These are phyloP conservation scores for Helicorthomorpha holstii DNA, from an alignment of 1,140 invertebrate species.

Conservation along the genomic window DNA sequence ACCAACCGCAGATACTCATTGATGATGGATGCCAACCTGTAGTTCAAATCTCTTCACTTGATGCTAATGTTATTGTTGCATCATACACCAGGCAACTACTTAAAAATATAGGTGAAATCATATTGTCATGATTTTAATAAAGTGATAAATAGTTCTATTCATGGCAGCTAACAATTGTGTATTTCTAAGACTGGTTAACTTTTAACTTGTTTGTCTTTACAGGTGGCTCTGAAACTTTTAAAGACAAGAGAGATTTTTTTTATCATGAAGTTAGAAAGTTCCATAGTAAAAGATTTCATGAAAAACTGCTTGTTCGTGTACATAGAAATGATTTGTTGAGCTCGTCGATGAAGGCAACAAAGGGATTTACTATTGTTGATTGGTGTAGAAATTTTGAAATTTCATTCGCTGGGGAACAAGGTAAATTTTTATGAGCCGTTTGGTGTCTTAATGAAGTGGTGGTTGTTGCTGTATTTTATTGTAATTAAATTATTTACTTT, in stretches of 20 bases:
- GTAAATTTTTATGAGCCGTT: too few species aligned
- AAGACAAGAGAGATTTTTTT: slow-evolving; percentile 89
- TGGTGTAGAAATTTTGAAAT: slow-evolving; percentile 91
- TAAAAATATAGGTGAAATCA: slow-evolving; percentile 65
- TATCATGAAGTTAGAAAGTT: slow-evolving; percentile 78
- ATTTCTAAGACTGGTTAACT: neutral
- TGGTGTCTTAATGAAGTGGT: too few species aligned
- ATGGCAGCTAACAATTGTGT: neutral
- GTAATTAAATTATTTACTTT: slow-evolving; percentile 4
- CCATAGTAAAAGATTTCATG: slow-evolving; percentile 66
- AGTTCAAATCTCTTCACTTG: slow-evolving; percentile 58
- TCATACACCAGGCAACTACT: slow-evolving; percentile 80
- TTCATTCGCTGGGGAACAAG: slow-evolving; percentile 76
- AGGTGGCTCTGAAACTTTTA: slow-evolving; percentile 83
- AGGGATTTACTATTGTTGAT: slow-evolving; percentile 56
- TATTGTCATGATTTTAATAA: too few species aligned
- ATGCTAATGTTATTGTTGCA: slow-evolving; percentile 76
- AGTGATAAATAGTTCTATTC: neutral
- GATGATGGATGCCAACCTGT: slow-evolving; percentile 80
- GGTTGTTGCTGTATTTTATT: neutral
- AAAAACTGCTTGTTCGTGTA: slow-evolving; percentile 59
- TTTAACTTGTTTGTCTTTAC: slow-evolving; percentile 6
- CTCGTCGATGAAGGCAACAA: slow-evolving; percentile 50
- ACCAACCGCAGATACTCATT: slow-evolving; percentile 46
- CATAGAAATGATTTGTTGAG: slow-evolving; percentile 34